phyloP scores from a whole-genome alignment of 2,797 vertebrate species.

The Chaunax sp. region DNA sequence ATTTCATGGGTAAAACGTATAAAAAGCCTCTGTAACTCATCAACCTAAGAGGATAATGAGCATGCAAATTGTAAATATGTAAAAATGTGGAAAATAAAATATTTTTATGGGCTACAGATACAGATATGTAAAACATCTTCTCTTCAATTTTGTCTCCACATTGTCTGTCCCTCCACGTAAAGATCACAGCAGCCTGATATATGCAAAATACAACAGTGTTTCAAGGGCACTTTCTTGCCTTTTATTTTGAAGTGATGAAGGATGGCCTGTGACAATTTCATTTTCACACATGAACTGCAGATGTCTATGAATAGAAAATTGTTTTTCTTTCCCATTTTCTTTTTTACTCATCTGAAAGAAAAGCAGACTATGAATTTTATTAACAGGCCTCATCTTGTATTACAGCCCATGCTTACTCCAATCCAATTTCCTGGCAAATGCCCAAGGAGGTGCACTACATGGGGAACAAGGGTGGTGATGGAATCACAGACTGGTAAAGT shows the following conservation, averaged over 20 bases:
- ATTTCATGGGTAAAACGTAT: slow-evolving; percentile 9
- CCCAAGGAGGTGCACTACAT: slow-evolving; percentile 52
- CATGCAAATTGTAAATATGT: slow-evolving; percentile 21
- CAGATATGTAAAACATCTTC: slow-evolving; percentile 27
- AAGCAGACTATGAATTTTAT: slow-evolving; percentile 30
- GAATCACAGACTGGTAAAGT: slow-evolving; percentile 61
- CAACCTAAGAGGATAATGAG: slow-evolving; percentile 3
- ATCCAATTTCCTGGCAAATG: slow-evolving; percentile 66
- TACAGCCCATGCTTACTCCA: slow-evolving; percentile 41
- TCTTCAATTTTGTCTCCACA: slow-evolving; percentile 1
- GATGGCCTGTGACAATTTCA: slow-evolving; percentile 37
- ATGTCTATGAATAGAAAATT: slow-evolving; percentile 37
- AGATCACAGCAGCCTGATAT: slow-evolving; percentile 31
- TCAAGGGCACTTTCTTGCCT: slow-evolving; percentile 40
- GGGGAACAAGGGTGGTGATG: slow-evolving; percentile 40
- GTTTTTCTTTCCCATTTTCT: slow-evolving; percentile 33
- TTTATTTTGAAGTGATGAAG: slow-evolving; percentile 42
- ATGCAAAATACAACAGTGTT: slow-evolving; percentile 41
- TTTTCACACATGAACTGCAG: slow-evolving; percentile 37
- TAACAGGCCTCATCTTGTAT: slow-evolving; percentile 41
- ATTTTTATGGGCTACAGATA: slow-evolving; percentile 13
- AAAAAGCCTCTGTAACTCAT: slow-evolving; percentile 11
- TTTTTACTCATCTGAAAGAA: slow-evolving; percentile 38
- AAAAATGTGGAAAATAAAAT: background rate
- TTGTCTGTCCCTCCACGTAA: slow-evolving; percentile 14